A percentile compares a stretch with the other conserved stretches of the same genome.
Evolutionary conservation across 2,113 vertebrate genomes (phyloP).

Genomic region (Burhinus oedicnemus): DNA sequence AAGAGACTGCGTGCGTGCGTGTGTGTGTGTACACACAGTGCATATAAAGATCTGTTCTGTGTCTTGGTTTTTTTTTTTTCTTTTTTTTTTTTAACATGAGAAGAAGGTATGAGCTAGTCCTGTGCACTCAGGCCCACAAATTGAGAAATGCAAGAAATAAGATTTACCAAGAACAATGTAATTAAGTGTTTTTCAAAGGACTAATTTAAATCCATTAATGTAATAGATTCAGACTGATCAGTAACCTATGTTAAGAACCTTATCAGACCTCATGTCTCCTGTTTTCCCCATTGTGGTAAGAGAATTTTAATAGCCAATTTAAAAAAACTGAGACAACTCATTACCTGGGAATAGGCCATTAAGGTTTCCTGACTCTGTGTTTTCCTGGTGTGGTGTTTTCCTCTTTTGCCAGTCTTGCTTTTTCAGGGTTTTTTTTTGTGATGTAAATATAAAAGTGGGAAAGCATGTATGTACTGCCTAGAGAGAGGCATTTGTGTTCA

Average conservation of each 20-base stretch:
- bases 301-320: not conserved
- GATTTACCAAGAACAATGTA: not conserved
- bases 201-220: not conserved
- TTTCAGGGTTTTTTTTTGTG: not conserved
- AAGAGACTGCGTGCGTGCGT: not conserved
- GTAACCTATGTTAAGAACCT: not conserved
- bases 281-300: not conserved
- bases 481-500: not conserved
- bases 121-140: not conserved
- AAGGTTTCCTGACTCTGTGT: not conserved
- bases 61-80: not conserved
- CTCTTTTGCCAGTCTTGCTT: not conserved
- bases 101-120: not conserved
- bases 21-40: not conserved
- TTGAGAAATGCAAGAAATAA: not conserved
- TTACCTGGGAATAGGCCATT: not conserved
- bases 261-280: not conserved
- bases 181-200: not conserved
- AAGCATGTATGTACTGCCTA: fast-evolving
- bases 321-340: not conserved
- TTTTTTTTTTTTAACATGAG: not conserved
- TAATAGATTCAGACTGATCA: not conserved
- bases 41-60: not conserved
- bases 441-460: not conserved
- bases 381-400: not conserved